Percentiles rank a stretch among this genome's conserved stretches.
These are phyloP conservation scores for Phalloptychus januarius DNA, from an alignment of 2,797 vertebrate genomes.

Conservation along the genomic window DNA sequence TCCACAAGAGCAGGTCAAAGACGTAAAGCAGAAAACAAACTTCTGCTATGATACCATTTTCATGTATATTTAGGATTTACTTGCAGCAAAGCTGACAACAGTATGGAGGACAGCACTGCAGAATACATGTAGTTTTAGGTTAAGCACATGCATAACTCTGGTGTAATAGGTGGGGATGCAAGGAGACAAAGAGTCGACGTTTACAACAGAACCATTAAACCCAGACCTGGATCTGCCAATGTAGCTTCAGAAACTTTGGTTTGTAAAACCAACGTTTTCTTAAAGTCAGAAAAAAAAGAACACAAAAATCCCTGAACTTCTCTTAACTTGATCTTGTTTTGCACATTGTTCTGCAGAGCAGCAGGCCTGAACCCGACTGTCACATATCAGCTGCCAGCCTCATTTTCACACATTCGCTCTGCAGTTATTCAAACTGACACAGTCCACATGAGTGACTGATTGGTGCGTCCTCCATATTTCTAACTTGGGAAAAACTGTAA, in stretches of 20 bases:
- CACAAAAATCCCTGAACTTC: not conserved
- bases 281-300: not conserved
- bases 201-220: not conserved
- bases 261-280: not conserved
- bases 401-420: slow-evolving; percentile 38
- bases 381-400: slow-evolving; percentile 42
- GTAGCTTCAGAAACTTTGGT: not conserved
- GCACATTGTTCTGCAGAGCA: slow-evolving; percentile 27
- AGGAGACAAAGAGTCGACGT: not conserved
- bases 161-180: not conserved
- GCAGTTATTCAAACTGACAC: slow-evolving; percentile 61
- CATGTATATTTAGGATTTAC: not conserved
- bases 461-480: slow-evolving; percentile 48
- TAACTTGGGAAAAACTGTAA: slow-evolving; percentile 44
- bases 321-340: slow-evolving; percentile 3
- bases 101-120: too few relatives aligned
- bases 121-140: too few relatives aligned
- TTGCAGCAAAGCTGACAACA: not conserved
- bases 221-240: not conserved
- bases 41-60: too few relatives aligned
- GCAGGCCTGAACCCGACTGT: slow-evolving; percentile 26
- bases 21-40: not conserved
- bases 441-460: slow-evolving; percentile 55
- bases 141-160: too few relatives aligned
- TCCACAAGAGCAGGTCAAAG: not conserved